phyloP scores from a whole-genome alignment of 2,888 invertebrate species.

The Phortica magna region DNA sequence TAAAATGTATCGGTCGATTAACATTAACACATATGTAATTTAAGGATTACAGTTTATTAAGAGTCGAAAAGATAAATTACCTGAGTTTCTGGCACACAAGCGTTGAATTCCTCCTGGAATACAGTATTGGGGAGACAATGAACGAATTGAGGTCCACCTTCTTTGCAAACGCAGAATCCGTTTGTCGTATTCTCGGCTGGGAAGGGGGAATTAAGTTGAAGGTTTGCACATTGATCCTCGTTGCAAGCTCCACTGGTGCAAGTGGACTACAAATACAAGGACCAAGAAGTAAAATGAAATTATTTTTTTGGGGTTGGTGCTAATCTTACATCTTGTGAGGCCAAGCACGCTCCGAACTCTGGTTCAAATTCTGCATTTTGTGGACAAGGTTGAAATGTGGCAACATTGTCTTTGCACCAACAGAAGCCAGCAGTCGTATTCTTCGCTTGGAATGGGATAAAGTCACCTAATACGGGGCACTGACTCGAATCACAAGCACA shows the following conservation, averaged over 20 bases:
- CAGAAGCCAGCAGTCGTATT: conserved; percentile 51
- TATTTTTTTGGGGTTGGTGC: neutral
- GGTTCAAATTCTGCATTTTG: conserved; percentile 17
- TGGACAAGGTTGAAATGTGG: conserved; percentile 42
- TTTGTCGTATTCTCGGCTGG: conserved; percentile 52
- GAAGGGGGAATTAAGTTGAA: conserved; percentile 37
- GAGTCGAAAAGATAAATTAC: neutral
- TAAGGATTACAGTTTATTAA: neutral
- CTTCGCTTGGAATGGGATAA: conserved; percentile 39
- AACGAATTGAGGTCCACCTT: conserved; percentile 31
- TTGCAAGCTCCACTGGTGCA: conserved; percentile 33
- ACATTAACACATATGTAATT: too few species aligned
- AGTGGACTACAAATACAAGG: conserved; percentile 8
- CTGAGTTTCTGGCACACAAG: neutral
- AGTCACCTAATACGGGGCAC: neutral
- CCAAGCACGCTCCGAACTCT: conserved; percentile 13
- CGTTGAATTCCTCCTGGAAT: neutral
- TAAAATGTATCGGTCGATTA: neutral
- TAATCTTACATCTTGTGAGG: neutral
- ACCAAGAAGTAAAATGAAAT: neutral
- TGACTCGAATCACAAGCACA: neutral
- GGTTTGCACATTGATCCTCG: conserved; percentile 17
- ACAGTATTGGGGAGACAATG: neutral
- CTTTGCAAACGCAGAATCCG: conserved; percentile 50
- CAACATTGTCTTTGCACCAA: conserved; percentile 37